Evolutionary conservation across 1,140 invertebrate species (phyloP).

Genomic region (Caenorhabditis remanei): DNA sequence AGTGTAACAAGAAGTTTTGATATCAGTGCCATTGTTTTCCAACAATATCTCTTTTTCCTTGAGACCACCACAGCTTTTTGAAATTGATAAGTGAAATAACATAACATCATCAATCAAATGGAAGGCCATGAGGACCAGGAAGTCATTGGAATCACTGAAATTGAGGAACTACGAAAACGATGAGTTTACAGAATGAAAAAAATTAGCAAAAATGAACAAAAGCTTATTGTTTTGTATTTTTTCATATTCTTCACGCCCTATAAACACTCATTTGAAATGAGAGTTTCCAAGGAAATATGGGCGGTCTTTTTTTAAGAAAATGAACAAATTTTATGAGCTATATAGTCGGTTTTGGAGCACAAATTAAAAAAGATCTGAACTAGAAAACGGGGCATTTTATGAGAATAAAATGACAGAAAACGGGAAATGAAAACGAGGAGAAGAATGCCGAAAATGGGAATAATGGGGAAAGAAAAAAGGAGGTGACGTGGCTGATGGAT

Average conservation of each 20-base stretch:
- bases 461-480: not conserved
- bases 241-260: not conserved
- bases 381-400: not conserved
- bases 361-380: not conserved
- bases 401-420: not conserved
- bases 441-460: slow-evolving; percentile 2
- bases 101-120: slow-evolving; percentile 13
- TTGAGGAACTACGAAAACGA: not conserved
- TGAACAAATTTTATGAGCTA: slow-evolving; percentile 12
- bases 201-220: not conserved
- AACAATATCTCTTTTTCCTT: not conserved
- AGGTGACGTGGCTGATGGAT: slow-evolving; percentile 13
- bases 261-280: not conserved
- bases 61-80: not conserved
- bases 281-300: slow-evolving; percentile 17
- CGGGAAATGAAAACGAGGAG: not conserved
- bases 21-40: slow-evolving; percentile 7
- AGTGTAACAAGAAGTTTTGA: not conserved
- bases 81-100: not conserved
- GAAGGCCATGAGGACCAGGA: too few species aligned
- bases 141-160: too few species aligned
- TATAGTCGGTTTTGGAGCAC: not conserved
- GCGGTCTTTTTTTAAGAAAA: not conserved
- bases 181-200: not conserved
- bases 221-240: not conserved